phyloP scores from a whole-genome alignment of 2,797 vertebrate genomes.

The Carapus acus region DNA sequence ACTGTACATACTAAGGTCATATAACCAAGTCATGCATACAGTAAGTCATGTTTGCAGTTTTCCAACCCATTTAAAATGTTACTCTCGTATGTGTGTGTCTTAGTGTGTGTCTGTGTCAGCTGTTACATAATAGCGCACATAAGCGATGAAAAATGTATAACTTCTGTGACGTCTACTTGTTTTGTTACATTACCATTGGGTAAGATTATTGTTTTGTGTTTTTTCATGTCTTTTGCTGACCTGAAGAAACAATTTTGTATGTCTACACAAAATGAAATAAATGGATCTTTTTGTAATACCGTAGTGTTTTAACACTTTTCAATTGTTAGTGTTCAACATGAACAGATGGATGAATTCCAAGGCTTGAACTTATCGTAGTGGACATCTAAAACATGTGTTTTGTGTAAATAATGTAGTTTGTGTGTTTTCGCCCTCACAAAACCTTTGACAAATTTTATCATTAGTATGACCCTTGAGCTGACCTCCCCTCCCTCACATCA shows the following conservation, averaged over 20 bases:
- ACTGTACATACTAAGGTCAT: constrained; percentile 23
- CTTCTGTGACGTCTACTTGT: constrained; percentile 58
- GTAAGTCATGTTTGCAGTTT: too few relatives aligned
- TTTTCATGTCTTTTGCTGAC: constrained; percentile 80
- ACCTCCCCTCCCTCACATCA: too few relatives aligned
- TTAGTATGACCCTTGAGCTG: too few relatives aligned
- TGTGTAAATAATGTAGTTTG: too few relatives aligned
- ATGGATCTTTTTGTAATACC: constrained; percentile 42
- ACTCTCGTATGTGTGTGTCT: background rate
- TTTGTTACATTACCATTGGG: constrained; percentile 45
- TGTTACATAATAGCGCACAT: constrained; percentile 3
- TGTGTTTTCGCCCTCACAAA: too few relatives aligned
- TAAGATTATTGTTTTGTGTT: constrained; percentile 34
- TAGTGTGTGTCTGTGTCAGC: background rate
- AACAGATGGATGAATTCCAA: background rate
- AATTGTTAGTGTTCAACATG: background rate
- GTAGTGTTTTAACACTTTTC: background rate
- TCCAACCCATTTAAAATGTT: too few relatives aligned
- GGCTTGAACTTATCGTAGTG: background rate
- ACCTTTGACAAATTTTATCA: too few relatives aligned
- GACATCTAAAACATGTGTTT: too few relatives aligned
- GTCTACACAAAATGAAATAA: constrained; percentile 84
- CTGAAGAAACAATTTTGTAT: too few relatives aligned
- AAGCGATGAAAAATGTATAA: constrained; percentile 53
- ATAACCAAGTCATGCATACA: too few relatives aligned